Conservation (phyloP, 2,888 invertebrate genomes). For the Xestia ashworthii region DNA sequence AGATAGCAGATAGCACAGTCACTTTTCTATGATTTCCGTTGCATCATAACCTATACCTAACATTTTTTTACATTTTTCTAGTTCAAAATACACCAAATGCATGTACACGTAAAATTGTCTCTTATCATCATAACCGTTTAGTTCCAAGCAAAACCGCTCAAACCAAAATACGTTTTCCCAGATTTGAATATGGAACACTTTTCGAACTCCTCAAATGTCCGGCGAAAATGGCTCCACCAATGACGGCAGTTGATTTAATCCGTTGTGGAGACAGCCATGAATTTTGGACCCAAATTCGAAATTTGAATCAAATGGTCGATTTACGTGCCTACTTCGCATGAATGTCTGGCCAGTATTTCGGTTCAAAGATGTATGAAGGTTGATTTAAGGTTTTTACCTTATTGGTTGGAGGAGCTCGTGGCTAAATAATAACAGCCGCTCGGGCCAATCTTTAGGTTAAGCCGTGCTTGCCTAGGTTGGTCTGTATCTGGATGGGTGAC, state of each 20-base stretch:
- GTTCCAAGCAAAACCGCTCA: constrained; percentile 30
- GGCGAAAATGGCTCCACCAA: constrained; percentile 34
- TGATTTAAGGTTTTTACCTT: neutral
- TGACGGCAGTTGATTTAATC: constrained; percentile 46
- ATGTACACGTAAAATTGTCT: neutral
- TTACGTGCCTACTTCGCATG: constrained; percentile 33
- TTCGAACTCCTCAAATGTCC: constrained; percentile 45
- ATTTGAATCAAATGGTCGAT: constrained; percentile 37
- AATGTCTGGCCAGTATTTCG: constrained; percentile 4
- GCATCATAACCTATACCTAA: neutral
- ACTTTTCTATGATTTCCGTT: neutral
- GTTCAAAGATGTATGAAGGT: neutral
- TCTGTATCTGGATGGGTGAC: too few relatives aligned
- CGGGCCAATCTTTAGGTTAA: too few relatives aligned
- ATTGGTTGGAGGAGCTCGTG: neutral
- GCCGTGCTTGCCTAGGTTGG: too few relatives aligned
- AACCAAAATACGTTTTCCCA: constrained; percentile 55
- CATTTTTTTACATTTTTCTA: neutral
- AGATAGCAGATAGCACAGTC: neutral
- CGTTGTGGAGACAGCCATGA: constrained; percentile 35
- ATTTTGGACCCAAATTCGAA: constrained; percentile 41
- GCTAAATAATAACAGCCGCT: too few relatives aligned
- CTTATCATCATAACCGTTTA: constrained; percentile 13
- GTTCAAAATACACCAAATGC: neutral
- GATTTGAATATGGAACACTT: constrained; percentile 58